A percentile compares a stretch with the other conserved stretches of the same genome.
Evolutionary conservation across 92 coral and sea anemone species (phyloP).

Genomic region (Porites divaricata): DNA sequence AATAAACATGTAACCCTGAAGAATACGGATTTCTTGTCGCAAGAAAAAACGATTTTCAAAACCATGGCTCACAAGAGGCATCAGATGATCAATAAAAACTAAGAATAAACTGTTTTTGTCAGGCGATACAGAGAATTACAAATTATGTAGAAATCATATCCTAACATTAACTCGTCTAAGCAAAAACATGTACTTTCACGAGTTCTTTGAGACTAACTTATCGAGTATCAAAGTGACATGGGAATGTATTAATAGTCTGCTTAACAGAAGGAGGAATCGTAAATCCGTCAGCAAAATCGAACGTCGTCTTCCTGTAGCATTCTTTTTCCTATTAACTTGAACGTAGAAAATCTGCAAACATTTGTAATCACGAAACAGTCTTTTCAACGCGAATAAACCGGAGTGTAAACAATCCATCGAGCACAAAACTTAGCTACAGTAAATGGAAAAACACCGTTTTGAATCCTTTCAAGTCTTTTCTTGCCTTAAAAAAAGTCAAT

Average conservation of each 20-base stretch:
- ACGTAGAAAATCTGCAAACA: too few relatives aligned
- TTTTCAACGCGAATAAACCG: too few relatives aligned
- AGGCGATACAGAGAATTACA: constrained; percentile 34
- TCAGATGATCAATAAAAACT: constrained; percentile 36
- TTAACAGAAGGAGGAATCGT: constrained; percentile 19
- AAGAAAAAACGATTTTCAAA: constrained; percentile 28
- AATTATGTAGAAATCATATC: constrained; percentile 23
- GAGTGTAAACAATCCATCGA: too few relatives aligned
- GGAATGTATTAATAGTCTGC: constrained; percentile 61
- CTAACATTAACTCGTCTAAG: constrained; percentile 19
- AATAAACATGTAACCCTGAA: constrained; percentile 41
- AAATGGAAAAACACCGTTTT: too few relatives aligned
- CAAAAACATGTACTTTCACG: constrained; percentile 32
- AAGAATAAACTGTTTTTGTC: constrained; percentile 38
- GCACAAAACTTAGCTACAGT: too few relatives aligned
- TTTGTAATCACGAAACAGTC: too few relatives aligned
- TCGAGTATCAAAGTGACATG: constrained; percentile 55
- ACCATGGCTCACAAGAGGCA: constrained; percentile 58
- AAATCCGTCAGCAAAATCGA: constrained; percentile 24
- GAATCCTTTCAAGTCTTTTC: too few relatives aligned
- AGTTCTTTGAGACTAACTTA: constrained; percentile 48
- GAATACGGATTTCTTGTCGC: constrained; percentile 10
- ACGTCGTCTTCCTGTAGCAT: too few relatives aligned
- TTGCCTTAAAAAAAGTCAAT: too few relatives aligned
- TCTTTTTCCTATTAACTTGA: too few relatives aligned